Evolutionary conservation across 2,888 invertebrate genomes (phyloP), one percentile per base, ranked within the genome.

Genomic region (Pristionchus exspectatus): DNA sequence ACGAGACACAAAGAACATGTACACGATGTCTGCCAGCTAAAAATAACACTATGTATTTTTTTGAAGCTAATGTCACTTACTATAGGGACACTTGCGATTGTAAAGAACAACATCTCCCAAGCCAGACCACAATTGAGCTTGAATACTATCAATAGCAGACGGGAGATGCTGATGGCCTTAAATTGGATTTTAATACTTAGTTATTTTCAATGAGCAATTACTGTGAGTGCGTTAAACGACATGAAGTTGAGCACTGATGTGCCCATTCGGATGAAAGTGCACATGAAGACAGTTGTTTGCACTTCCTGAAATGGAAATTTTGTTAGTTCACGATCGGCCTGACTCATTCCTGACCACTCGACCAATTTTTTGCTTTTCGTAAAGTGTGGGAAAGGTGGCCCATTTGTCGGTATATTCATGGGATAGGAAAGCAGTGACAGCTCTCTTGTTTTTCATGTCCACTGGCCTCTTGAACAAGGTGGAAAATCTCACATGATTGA

Each of bases 1-100:
- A n/a, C 30, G 30, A 38, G 84, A 30, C 16, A 38, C 84, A 10
- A 63, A 59, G 59, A 85, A 63, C 84, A 85, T 85, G 84, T 85
- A 85, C 12, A 59, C 24, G 59, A 85, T 10, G 27, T 81, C 50
- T 10, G 50, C 81, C 4, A 81, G n/a, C 81, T 81, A 12, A 5
- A 24, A 33, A 54, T 14, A 54, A 3, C 50, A 50, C 50, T n/a
- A 18, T n/a, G 5, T 27, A 50, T 38, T n/a, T 81, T 74, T 38
- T 18, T 50, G 69, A 4, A 30, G 33, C 12, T 21, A 2, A 9
- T 9, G 3, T 50, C n/a, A 77, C 81, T 81, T 14, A 81, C 81
- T 54, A 81, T 54, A 1, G 81, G 81, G 7, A 54, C 9, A 27
- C 81, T 50, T 3, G 81, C 50, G 16, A 81, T 27, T 24, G 10